Conservation (phyloP, 2,113 vertebrate species). For the Phrynocephalus versicolor region DNA sequence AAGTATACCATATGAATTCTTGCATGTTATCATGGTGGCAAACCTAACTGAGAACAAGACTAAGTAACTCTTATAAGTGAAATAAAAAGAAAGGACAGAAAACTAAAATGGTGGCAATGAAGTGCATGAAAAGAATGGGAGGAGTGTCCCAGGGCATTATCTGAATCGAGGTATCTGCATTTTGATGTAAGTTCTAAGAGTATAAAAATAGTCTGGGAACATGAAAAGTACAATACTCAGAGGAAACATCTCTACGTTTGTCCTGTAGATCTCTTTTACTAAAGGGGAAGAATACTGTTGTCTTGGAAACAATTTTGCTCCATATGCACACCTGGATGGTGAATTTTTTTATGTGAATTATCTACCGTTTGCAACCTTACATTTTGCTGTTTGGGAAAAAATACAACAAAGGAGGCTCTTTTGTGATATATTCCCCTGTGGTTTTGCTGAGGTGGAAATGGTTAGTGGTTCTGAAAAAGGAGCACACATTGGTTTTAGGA, state of each 20-base stretch:
- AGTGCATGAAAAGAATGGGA: not conserved
- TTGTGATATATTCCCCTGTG: not conserved
- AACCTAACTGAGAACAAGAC: not conserved
- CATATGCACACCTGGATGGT: not conserved
- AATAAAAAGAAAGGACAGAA: not conserved
- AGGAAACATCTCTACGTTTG: not conserved
- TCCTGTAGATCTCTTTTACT: not conserved
- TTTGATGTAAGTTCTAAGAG: conserved; percentile 14
- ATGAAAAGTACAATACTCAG: not conserved
- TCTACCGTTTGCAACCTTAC: not conserved
- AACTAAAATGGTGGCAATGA: conserved; percentile 8
- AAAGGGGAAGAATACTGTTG: not conserved
- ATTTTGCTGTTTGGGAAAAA: not conserved
- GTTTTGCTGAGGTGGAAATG: not conserved
- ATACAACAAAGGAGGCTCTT: not conserved
- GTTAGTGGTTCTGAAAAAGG: not conserved
- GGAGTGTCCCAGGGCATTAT: conserved; percentile 10
- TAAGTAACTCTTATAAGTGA: not conserved
- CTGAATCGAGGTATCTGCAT: not conserved
- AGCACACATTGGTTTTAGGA: not conserved
- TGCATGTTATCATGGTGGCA: not conserved
- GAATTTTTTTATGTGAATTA: not conserved
- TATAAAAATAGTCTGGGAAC: not conserved
- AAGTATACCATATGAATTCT: not conserved
- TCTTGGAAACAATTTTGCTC: not conserved